phyloP scores from a whole-genome alignment of 2,113 vertebrate genomes.

The Syrmaticus mikado region DNA sequence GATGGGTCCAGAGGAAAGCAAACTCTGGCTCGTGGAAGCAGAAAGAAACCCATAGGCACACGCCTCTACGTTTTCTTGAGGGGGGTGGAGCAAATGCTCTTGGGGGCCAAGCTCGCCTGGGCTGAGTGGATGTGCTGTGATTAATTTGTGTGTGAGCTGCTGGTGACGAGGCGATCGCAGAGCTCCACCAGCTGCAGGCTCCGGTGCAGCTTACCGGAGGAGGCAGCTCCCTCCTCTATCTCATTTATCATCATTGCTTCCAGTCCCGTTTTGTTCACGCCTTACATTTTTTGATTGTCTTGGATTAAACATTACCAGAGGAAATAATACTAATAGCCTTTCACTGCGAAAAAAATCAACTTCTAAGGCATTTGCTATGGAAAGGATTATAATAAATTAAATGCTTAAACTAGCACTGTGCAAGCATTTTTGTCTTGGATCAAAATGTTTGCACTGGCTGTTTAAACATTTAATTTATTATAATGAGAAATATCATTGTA shows the following conservation, averaged over 20 bases:
- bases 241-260: constrained; percentile 49
- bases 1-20: not conserved
- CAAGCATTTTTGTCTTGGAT: constrained; percentile 83
- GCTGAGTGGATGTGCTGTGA: not conserved
- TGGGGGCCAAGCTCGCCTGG: not conserved
- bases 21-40: not conserved
- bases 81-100: not conserved
- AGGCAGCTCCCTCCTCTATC: constrained; percentile 27
- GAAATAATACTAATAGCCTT: constrained; percentile 76
- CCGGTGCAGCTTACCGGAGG: not conserved
- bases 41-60: not conserved
- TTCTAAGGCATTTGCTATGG: constrained; percentile 78
- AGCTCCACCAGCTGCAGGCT: constrained; percentile 37
- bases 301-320: constrained; percentile 73
- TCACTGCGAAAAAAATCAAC: constrained; percentile 63
- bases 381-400: constrained; percentile 86
- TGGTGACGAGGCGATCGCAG: not conserved
- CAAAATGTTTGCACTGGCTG: constrained; percentile 83
- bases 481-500: constrained; percentile 79
- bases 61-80: not conserved
- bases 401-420: constrained; percentile 81
- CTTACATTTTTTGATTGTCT: constrained; percentile 70
- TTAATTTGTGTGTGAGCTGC: not conserved
- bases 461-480: constrained; percentile 86
- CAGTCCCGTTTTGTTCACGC: constrained; percentile 60